These are phyloP conservation scores for Turnix velox DNA, from an alignment of 2,113 vertebrate genomes.

Conservation along the genomic window DNA sequence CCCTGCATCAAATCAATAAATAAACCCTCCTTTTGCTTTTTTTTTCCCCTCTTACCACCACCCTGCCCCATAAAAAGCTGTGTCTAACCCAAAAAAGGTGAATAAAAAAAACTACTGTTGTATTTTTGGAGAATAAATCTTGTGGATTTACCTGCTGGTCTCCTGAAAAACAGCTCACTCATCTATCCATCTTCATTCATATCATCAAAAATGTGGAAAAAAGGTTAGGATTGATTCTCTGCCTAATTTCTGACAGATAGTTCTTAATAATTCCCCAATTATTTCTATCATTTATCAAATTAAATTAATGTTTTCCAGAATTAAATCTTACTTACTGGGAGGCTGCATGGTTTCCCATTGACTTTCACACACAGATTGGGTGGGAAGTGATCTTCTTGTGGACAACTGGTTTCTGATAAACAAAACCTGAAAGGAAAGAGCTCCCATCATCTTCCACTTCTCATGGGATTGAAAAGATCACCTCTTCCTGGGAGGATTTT, in stretches of 20 bases:
- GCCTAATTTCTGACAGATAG: not conserved
- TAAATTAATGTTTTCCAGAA: no score
- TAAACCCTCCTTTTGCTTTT: not conserved
- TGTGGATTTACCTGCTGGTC: not conserved
- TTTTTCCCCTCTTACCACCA: not conserved
- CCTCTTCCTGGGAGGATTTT: not conserved
- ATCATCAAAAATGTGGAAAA: not conserved
- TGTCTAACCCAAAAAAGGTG: not conserved
- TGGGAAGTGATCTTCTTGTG: conserved; percentile 99
- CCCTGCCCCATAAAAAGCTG: not conserved
- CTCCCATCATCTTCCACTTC: conserved; percentile 31
- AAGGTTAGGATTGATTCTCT: not conserved
- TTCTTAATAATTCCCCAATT: not conserved
- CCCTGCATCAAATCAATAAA: not conserved
- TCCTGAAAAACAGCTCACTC: not conserved
- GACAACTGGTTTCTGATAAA: conserved; percentile 99
- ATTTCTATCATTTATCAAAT: no score
- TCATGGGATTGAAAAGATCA: not conserved
- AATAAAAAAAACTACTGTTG: no score
- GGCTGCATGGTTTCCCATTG: conserved; percentile 96
- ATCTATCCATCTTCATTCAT: not conserved
- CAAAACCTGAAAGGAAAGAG: conserved; percentile 86
- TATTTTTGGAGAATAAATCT: not conserved
- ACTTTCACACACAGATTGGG: conserved; percentile 98
- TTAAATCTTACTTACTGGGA: conserved; percentile 86